Evolutionary conservation across 2,888 invertebrate genomes (phyloP), one percentile per base, ranked within the genome.

Genomic region (Belgica antarctica): DNA sequence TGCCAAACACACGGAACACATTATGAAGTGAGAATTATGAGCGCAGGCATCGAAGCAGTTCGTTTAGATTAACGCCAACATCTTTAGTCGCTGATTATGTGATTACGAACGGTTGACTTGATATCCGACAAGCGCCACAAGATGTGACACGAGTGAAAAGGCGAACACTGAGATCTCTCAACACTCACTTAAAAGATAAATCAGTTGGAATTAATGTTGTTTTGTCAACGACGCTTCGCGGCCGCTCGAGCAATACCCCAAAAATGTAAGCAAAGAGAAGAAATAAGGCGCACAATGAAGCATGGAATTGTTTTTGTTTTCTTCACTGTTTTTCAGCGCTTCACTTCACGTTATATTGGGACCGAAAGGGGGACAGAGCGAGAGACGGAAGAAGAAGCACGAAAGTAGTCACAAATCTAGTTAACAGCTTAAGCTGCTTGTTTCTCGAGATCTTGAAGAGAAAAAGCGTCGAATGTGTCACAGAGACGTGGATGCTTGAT

Each of bases 191-290:
- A 22, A 17, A 12, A 52, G 52, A 52, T 52, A 52, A 52, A 52
- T 52, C 52, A 52, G 52, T 52, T 19, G 52, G 52, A 52, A 52
- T 52, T 52, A 52, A 52, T 22, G 8, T 19, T 52, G 52, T 52
- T 52, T 52, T 17, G 52, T 52, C 24, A 22, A 22, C 52, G 24
- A 22, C 8, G 19, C 52, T 19, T 52, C 52, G 41, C 15, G 24
- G 24, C 22, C 22, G 24, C 5, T 52, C 52, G 12, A 41, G 41
- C 41, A 12, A 12, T 41, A 7, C 41, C 41, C 41, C 41, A 31
- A 31, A 31, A 31, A 31, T n/a, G n/a, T n/a, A n/a, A n/a, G n/a
- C 31, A 31, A 31, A 4, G 31, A 31, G 10, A 10, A 31, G 31
- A 31, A 31, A 31, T 10, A 15, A 41, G 41, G 12, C 34, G 34